These are phyloP conservation scores for Drosophila novamexicana DNA, from an alignment of 1,140 invertebrate species.

Conservation along the genomic window DNA sequence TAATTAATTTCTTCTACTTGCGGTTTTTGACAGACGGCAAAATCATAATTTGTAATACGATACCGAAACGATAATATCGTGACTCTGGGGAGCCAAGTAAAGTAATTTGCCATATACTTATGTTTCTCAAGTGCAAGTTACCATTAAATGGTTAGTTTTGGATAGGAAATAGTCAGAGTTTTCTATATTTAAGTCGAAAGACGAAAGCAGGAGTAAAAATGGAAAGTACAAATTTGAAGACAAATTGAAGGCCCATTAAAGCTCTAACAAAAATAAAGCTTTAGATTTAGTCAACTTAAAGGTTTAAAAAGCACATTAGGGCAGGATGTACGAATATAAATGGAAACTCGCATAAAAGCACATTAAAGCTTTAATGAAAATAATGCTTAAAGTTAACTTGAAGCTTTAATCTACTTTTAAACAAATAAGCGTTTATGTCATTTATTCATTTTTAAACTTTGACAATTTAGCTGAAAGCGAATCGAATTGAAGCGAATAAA, in stretches of 20 bases:
- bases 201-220: too few relatives aligned
- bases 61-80: constrained; percentile 43
- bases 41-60: constrained; percentile 65
- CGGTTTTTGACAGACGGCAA: constrained; percentile 39
- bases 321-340: neutral
- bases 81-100: constrained; percentile 20
- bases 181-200: neutral
- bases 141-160: constrained; percentile 4
- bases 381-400: neutral
- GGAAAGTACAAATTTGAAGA: too few relatives aligned
- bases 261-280: too few relatives aligned
- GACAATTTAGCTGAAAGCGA: constrained; percentile 3
- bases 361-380: neutral
- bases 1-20: constrained; percentile 74
- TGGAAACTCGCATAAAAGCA: neutral
- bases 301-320: too few relatives aligned
- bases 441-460: constrained; percentile 9
- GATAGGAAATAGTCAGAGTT: neutral
- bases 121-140: neutral
- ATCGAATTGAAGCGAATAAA: constrained; percentile 34
- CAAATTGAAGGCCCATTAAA: too few relatives aligned
- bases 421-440: constrained; percentile 2
- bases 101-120: constrained; percentile 30
- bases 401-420: neutral
- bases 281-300: too few relatives aligned